Conservation (phyloP, 2,888 invertebrate genomes). For the Torymus aiolomorphi region DNA sequence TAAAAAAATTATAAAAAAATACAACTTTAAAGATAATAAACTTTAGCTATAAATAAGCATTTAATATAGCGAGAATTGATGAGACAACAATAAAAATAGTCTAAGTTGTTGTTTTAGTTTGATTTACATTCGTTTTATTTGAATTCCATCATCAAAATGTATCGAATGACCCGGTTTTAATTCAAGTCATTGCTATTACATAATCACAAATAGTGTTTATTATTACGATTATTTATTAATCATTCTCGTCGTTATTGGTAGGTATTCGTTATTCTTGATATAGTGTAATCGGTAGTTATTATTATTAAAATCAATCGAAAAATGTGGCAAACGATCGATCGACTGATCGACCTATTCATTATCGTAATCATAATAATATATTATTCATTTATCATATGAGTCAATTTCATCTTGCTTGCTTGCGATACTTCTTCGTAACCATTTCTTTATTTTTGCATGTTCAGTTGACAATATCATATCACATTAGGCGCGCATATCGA, state of each 20-base stretch:
- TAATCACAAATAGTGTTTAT: conserved; percentile 73
- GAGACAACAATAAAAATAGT: conserved; percentile 68
- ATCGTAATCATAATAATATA: conserved; percentile 55
- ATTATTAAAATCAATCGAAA: conserved; percentile 64
- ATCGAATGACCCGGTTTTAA: conserved; percentile 74
- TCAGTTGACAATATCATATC: conserved; percentile 67
- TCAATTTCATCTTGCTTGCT: conserved; percentile 55
- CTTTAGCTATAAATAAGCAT: conserved; percentile 54
- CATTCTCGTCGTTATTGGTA: conserved; percentile 71
- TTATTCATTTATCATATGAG: conserved; percentile 54
- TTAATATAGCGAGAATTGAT: conserved; percentile 57
- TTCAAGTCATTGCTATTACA: conserved; percentile 74
- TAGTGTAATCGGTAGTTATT: conserved; percentile 60
- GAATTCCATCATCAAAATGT: conserved; percentile 75
- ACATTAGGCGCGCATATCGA: conserved; percentile 59
- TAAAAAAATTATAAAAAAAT: conserved; percentile 52
- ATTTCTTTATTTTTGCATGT: conserved; percentile 54
- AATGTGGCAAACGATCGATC: conserved; percentile 64
- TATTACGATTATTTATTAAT: conserved; percentile 74
- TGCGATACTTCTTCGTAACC: conserved; percentile 58
- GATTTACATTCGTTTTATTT: conserved; percentile 75
- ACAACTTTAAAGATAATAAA: conserved; percentile 39
- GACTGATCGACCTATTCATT: conserved; percentile 52
- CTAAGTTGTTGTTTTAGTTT: conserved; percentile 73
- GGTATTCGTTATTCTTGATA: conserved; percentile 62